A percentile compares a stretch with the other conserved stretches of the same genome.
phyloP scores from a whole-genome alignment of 2,797 vertebrate species.

The Rhinogobio ventralis region DNA sequence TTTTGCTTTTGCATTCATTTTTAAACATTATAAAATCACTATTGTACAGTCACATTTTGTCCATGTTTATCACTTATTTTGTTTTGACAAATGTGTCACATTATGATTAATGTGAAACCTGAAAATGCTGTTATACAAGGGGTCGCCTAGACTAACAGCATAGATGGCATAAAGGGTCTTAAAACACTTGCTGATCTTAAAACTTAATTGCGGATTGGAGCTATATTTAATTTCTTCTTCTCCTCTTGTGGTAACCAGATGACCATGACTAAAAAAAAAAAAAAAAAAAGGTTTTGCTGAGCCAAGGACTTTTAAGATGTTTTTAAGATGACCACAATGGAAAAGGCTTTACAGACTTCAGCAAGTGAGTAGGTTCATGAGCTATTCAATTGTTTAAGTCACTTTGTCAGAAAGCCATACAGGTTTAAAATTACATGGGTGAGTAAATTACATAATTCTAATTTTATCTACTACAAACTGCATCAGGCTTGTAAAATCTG shows the following conservation, averaged over 20 bases:
- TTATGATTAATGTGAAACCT: no score
- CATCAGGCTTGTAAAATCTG: background rate
- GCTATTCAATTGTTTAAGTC: background rate
- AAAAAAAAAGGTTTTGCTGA: background rate
- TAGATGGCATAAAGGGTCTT: no score
- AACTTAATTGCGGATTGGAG: no score
- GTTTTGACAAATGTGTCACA: no score
- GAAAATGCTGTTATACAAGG: no score
- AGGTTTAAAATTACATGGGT: background rate
- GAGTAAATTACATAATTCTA: background rate
- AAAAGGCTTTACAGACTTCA: background rate
- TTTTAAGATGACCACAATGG: background rate
- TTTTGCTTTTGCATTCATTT: no score
- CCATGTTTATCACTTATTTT: no score
- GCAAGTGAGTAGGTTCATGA: background rate
- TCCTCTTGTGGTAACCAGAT: background rate
- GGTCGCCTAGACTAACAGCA: no score
- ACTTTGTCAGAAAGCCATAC: background rate
- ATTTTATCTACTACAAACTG: background rate
- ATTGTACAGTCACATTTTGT: no score
- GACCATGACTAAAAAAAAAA: background rate
- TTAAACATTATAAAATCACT: no score
- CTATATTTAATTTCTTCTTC: background rate
- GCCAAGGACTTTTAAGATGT: background rate
- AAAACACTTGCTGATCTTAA: no score